Conservation (phyloP, 2,113 vertebrate species). For the Mustelus asterias region DNA sequence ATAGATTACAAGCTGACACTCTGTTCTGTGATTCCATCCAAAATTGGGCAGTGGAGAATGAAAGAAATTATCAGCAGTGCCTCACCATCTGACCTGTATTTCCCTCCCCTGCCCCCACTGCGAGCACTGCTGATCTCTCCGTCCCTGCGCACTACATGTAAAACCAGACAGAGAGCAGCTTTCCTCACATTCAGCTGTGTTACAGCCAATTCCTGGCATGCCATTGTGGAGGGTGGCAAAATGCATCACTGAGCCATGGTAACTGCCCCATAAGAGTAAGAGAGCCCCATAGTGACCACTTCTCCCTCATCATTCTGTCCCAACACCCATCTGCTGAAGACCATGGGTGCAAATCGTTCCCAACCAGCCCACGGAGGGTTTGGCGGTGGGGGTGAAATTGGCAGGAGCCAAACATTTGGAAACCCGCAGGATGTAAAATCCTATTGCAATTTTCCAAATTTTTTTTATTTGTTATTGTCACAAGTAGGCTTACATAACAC, state of each 20-base stretch:
- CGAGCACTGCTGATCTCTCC: not conserved
- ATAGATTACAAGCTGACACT: not conserved
- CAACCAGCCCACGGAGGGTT: too few species aligned
- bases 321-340: not conserved
- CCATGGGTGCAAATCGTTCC: not conserved
- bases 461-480: too few species aligned
- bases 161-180: not conserved
- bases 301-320: not conserved
- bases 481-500: too few species aligned
- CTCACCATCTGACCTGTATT: not conserved
- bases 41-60: not conserved
- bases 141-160: not conserved
- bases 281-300: not conserved
- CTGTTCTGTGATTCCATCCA: not conserved
- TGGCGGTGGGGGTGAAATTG: too few species aligned
- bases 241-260: not conserved
- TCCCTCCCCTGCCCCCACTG: not conserved
- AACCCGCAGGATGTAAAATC: too few species aligned
- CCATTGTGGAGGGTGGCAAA: not conserved
- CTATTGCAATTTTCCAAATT: too few species aligned
- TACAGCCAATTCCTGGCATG: not conserved
- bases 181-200: not conserved
- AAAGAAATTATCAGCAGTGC: not conserved
- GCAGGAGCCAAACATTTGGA: too few species aligned
- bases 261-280: too few species aligned